Percentiles rank a stretch among this genome's conserved stretches.
phyloP scores from a whole-genome alignment of 2,113 vertebrate species.

The Callorhinus ursinus region DNA sequence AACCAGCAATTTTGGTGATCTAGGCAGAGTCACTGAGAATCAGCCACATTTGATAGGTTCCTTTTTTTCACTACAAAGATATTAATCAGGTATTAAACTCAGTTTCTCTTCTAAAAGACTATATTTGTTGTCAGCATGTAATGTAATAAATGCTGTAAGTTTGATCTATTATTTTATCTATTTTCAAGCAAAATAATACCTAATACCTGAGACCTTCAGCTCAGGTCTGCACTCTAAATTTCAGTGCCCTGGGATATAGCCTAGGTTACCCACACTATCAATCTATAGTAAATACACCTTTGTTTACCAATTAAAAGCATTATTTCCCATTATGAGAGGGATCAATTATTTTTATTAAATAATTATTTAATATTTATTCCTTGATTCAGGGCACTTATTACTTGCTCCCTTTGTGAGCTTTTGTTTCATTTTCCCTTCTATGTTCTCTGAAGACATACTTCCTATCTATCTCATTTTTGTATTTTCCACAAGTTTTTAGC shows the following conservation, averaged over 20 bases:
- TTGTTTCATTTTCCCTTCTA: constrained; percentile 30
- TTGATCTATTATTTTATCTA: neutral
- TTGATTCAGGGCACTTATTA: constrained; percentile 31
- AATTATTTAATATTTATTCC: constrained; percentile 25
- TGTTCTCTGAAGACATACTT: neutral
- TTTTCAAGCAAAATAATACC: too few species aligned
- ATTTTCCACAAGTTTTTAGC: constrained; percentile 35
- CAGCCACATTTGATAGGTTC: neutral
- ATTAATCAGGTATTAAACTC: constrained; percentile 37
- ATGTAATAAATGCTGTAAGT: neutral
- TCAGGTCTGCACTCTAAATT: constrained; percentile 21
- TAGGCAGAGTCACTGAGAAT: neutral
- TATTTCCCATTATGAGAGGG: neutral
- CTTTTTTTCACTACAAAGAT: constrained; percentile 44
- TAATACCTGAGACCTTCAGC: too few species aligned
- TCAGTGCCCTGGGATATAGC: constrained; percentile 8
- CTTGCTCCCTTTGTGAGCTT: constrained; percentile 19
- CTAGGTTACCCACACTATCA: constrained; percentile 30
- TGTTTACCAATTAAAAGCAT: constrained; percentile 37
- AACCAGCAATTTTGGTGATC: constrained; percentile 39
- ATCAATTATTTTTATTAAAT: constrained; percentile 34
- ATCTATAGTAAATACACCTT: neutral
- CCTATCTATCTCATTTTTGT: constrained; percentile 39
- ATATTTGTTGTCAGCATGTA: neutral
- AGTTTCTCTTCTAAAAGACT: constrained; percentile 17